These are phyloP conservation scores for Scolanthus callimorphus DNA, from an alignment of 92 coral and sea anemone species.

Conservation along the genomic window DNA sequence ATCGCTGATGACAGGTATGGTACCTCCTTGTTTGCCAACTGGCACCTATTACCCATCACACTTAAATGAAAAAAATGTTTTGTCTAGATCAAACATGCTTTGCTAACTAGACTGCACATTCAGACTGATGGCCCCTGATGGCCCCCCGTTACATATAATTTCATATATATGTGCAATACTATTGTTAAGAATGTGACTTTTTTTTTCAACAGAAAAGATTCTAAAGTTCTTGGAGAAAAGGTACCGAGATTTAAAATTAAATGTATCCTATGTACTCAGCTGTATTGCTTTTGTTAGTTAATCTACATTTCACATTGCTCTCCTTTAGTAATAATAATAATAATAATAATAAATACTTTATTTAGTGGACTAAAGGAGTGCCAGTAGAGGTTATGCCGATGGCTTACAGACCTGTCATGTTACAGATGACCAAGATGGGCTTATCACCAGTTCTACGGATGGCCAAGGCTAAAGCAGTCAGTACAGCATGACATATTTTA, in stretches of 20 bases:
- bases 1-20: conserved; percentile 92
- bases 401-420: conserved; percentile 88
- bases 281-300: too few species aligned
- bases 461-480: conserved; percentile 98
- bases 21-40: too few species aligned
- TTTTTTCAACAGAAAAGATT: conserved; percentile 70
- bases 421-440: conserved; percentile 71
- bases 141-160: too few species aligned
- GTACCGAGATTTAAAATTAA: conserved; percentile 35
- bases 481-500: not conserved
- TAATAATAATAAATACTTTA: not conserved
- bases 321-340: too few species aligned
- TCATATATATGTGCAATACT: too few species aligned
- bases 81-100: too few species aligned
- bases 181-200: not conserved
- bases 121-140: too few species aligned
- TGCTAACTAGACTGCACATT: too few species aligned
- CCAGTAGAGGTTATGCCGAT: conserved; percentile 96
- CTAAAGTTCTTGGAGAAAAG: conserved; percentile 76
- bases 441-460: conserved; percentile 79
- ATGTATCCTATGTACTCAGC: not conserved
- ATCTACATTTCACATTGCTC: too few species aligned
- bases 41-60: too few species aligned
- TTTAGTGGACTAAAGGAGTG: conserved; percentile 86
- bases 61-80: too few species aligned